Percentiles rank a stretch among this genome's conserved stretches.
Evolutionary conservation across 35 echinoderm and acorn worm species (phyloP).

Genomic region (Amphiura filiformis): DNA sequence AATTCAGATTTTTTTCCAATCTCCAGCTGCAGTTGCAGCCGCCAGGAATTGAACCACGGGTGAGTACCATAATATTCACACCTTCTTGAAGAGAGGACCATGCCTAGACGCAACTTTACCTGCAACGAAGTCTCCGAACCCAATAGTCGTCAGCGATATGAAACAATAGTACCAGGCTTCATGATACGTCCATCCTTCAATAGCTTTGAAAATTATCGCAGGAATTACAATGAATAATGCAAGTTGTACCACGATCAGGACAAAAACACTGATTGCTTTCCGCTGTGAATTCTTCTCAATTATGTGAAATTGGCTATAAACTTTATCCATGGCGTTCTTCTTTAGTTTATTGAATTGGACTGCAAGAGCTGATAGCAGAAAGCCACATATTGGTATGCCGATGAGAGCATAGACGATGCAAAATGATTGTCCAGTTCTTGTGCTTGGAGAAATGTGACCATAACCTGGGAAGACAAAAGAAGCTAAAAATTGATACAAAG

Average conservation of each 20-base stretch:
- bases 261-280: constrained; percentile 9
- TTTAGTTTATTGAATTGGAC: constrained; percentile 32
- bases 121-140: constrained; percentile 94
- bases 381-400: constrained; percentile 86
- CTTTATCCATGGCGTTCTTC: background rate
- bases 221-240: constrained; percentile 72
- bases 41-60: too few species aligned
- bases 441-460: constrained; percentile 83
- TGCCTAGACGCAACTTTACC: constrained; percentile 37
- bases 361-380: constrained; percentile 70
- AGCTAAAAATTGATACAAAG: too few species aligned
- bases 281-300: background rate
- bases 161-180: constrained; percentile 80
- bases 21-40: too few species aligned
- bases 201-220: constrained; percentile 51
- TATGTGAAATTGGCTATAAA: background rate
- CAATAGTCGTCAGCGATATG: constrained; percentile 87
- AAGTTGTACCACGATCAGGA: constrained; percentile 15
- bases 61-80: too few species aligned
- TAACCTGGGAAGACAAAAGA: too few species aligned
- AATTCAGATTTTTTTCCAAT: too few species aligned
- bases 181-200: constrained; percentile 70
- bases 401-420: constrained; percentile 89
- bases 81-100: too few species aligned
- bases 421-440: constrained; percentile 58